Percentiles rank a stretch among this genome's conserved stretches.
These are phyloP conservation scores for Sebastolobus altivelis DNA, from an alignment of 2,797 vertebrate genomes.

Conservation along the genomic window DNA sequence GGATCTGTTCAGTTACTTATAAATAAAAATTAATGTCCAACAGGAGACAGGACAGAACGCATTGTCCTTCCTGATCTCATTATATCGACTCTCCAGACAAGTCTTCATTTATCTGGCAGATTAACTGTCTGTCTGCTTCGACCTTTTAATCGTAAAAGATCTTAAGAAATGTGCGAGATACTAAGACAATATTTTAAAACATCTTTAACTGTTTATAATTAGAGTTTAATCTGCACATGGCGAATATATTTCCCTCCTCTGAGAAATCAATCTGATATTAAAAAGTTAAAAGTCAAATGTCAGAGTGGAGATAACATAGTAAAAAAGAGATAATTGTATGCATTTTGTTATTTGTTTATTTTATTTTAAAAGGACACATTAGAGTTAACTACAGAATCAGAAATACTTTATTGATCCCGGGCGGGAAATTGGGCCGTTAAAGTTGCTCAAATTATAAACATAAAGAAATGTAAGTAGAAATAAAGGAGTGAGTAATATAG, in stretches of 20 bases:
- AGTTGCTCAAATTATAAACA: no score
- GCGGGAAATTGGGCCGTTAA: no score
- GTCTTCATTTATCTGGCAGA: neutral
- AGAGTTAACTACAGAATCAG: neutral
- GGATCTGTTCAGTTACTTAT: neutral
- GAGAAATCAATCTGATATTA: neutral
- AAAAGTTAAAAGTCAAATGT: neutral
- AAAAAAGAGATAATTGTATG: neutral
- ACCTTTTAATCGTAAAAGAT: neutral
- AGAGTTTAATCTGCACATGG: neutral
- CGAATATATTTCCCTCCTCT: neutral
- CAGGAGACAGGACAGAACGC: neutral
- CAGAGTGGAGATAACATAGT: neutral
- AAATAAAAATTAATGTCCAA: neutral
- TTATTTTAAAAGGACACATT: neutral
- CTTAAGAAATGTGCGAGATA: neutral
- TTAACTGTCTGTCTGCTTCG: neutral
- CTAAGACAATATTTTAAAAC: neutral
- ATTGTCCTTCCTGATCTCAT: neutral
- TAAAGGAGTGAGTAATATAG: no score
- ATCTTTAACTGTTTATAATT: neutral
- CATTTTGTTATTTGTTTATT: neutral
- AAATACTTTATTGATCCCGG: no score
- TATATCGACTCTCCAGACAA: neutral
- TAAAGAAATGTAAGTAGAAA: no score